These are phyloP conservation scores for Adoxophyes honmai DNA, from an alignment of 1,140 invertebrate species.

Conservation along the genomic window DNA sequence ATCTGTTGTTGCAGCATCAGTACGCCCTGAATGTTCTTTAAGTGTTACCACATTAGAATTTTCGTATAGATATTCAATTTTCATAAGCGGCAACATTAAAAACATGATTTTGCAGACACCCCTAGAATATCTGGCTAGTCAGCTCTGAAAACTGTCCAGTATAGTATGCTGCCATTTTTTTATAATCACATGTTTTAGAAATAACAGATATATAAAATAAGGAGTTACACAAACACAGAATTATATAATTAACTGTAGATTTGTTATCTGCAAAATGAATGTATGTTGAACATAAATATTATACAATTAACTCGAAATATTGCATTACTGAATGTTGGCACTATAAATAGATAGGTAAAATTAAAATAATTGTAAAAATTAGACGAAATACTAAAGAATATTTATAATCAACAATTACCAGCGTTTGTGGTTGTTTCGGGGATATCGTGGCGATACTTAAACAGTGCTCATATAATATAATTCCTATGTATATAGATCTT, in stretches of 20 bases:
- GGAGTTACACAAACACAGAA: constrained; percentile 14
- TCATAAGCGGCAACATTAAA: constrained; percentile 8
- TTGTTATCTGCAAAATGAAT: constrained; percentile 20
- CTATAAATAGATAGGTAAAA: constrained; percentile 56
- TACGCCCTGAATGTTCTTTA: constrained; percentile 19
- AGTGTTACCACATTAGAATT: constrained; percentile 25
- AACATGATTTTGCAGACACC: background rate
- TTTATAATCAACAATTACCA: constrained; percentile 40
- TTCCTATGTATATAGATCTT: constrained; percentile 57
- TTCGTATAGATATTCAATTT: constrained; percentile 9
- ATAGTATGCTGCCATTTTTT: constrained; percentile 20
- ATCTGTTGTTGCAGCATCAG: background rate
- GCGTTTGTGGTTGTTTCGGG: constrained; percentile 26
- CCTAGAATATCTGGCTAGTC: constrained; percentile 14
- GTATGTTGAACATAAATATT: constrained; percentile 24
- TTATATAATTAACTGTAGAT: constrained; percentile 17
- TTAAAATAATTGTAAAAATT: constrained; percentile 60
- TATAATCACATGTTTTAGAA: constrained; percentile 4
- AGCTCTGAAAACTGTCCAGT: constrained; percentile 1
- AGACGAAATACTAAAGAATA: constrained; percentile 44
- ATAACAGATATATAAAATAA: constrained; percentile 12
- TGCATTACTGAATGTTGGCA: constrained; percentile 46
- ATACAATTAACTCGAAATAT: constrained; percentile 22
- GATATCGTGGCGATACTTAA: constrained; percentile 28
- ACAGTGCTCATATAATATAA: constrained; percentile 44